Conservation (phyloP, 2,888 invertebrate genomes). For the Heterodera filipjevi region DNA sequence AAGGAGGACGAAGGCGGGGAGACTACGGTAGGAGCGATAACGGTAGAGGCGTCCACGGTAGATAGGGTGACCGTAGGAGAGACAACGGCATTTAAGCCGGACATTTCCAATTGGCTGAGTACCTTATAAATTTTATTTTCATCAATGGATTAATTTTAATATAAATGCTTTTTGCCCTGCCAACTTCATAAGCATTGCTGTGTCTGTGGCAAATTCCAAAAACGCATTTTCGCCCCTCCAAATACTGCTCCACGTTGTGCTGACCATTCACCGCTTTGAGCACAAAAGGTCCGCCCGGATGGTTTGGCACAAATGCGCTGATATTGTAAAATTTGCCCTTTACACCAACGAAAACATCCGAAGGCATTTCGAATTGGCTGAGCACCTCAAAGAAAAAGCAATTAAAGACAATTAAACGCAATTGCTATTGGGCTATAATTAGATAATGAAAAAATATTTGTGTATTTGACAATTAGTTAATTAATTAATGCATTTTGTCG, state of each 20-base stretch:
- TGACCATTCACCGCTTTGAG: slow-evolving; percentile 3
- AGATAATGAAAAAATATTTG: no score
- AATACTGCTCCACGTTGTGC: slow-evolving; percentile 1
- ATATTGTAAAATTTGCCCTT: background rate
- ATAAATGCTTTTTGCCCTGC: background rate
- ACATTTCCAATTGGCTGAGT: slow-evolving; percentile 7
- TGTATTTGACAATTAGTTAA: background rate
- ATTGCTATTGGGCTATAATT: no score
- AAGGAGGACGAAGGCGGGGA: background rate
- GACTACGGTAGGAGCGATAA: background rate
- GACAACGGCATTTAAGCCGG: background rate
- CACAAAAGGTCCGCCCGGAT: slow-evolving; percentile 5
- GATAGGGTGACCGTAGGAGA: background rate
- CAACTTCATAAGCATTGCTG: slow-evolving; percentile 2
- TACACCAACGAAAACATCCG: background rate
- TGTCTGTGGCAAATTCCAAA: slow-evolving; percentile 4
- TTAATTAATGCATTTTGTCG: no score
- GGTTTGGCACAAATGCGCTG: background rate
- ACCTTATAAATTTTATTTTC: no score
- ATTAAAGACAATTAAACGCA: background rate
- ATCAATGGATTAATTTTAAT: no score
- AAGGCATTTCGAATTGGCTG: slow-evolving; percentile 1
- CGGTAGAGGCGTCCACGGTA: background rate
- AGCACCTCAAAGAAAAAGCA: background rate
- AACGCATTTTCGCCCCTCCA: slow-evolving; percentile 1